Evolutionary conservation across 1,140 invertebrate species (phyloP).

Genomic region (Aphelinus atriplicis): DNA sequence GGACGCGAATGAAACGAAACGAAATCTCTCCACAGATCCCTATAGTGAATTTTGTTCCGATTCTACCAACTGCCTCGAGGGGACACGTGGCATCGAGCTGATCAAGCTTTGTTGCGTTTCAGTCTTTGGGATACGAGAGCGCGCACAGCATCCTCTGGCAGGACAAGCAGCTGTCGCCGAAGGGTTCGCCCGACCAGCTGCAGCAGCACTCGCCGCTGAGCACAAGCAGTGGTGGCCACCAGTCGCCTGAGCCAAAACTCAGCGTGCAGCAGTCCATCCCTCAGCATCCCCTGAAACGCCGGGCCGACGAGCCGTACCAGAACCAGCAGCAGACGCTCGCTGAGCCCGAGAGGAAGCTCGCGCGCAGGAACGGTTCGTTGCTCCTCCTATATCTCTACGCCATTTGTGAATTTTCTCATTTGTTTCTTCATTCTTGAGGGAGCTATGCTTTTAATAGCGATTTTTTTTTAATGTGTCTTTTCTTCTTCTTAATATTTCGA

Average conservation of each 20-base stretch:
- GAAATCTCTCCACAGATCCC: too few relatives aligned
- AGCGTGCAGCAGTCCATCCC: not conserved
- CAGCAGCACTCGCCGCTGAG: constrained; percentile 16
- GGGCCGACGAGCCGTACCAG: constrained; percentile 1
- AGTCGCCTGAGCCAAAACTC: not conserved
- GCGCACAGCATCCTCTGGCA: constrained; percentile 16
- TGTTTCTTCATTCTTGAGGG: too few relatives aligned
- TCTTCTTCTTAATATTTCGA: too few relatives aligned
- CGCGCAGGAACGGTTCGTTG: constrained; percentile 28
- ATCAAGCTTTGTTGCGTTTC: too few relatives aligned
- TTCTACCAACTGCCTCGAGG: too few relatives aligned
- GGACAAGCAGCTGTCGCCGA: constrained; percentile 19
- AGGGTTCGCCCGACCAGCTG: not conserved
- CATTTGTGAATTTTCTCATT: too few relatives aligned
- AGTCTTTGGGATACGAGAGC: not conserved
- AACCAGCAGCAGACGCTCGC: constrained; percentile 10
- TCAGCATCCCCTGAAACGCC: not conserved
- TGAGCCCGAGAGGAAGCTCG: constrained; percentile 35
- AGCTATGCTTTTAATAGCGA: too few relatives aligned
- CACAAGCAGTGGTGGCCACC: not conserved
- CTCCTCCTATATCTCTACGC: too few relatives aligned
- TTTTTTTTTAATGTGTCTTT: too few relatives aligned
- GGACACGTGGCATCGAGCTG: too few relatives aligned
- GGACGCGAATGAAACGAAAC: not conserved
- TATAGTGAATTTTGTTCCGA: too few relatives aligned